Evolutionary conservation across 2,888 invertebrate genomes (phyloP).

Genomic region (Amphipoea lucens): DNA sequence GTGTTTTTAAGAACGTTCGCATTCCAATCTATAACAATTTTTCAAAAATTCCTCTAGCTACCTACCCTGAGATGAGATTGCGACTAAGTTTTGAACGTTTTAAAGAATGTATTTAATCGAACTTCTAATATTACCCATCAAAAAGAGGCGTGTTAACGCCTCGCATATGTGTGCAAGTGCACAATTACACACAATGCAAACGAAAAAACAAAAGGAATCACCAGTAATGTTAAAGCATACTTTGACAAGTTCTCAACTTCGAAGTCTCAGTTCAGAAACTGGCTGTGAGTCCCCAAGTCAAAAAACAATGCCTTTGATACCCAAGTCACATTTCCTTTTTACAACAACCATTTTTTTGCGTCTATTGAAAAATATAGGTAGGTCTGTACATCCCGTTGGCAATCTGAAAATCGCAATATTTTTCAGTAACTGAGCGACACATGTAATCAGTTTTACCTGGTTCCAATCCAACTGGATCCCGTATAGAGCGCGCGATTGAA

Average conservation of each 20-base stretch:
- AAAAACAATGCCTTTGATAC: background rate
- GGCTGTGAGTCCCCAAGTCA: background rate
- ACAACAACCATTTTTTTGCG: background rate
- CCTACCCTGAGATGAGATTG: no score
- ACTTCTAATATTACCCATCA: no score
- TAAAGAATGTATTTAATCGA: no score
- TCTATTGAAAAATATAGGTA: constrained; percentile 11
- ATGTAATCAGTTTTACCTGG: constrained; percentile 55
- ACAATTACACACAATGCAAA: no score
- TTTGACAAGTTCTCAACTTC: background rate
- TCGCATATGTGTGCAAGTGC: no score
- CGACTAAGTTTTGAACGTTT: no score
- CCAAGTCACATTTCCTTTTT: background rate
- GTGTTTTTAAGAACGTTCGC: no score
- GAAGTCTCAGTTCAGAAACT: no score
- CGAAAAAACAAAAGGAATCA: background rate
- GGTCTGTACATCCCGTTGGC: background rate
- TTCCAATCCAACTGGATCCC: constrained; percentile 50
- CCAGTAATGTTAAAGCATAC: background rate
- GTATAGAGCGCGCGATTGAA: constrained; percentile 80
- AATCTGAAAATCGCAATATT: constrained; percentile 45
- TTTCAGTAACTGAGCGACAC: constrained; percentile 36
- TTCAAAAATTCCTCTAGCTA: no score
- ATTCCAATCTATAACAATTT: no score
- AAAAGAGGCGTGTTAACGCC: no score